phyloP scores from a whole-genome alignment of 2,113 vertebrate genomes.

The Mionectes macconnelli region DNA sequence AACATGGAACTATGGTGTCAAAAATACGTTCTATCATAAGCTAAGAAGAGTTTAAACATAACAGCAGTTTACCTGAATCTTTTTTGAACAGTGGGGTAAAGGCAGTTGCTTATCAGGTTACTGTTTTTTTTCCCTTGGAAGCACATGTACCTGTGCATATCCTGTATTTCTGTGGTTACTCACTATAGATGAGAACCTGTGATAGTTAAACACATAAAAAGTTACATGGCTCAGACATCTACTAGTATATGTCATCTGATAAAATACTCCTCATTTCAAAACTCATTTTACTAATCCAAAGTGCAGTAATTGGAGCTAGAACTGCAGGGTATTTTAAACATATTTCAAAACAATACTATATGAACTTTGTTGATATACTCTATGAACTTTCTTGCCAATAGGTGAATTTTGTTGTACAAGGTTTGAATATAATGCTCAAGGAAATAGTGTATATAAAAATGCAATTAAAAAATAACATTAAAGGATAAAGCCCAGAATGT shows the following conservation, averaged over 20 bases:
- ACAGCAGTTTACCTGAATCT: neutral
- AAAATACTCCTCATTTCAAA: neutral
- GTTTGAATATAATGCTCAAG: neutral
- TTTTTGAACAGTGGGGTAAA: neutral
- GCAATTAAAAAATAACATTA: neutral
- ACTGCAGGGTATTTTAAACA: accelerated
- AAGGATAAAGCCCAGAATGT: neutral
- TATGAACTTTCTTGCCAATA: neutral
- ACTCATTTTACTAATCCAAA: neutral
- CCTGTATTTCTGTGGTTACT: neutral
- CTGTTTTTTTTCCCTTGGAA: neutral
- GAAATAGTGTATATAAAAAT: neutral
- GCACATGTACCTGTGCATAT: neutral
- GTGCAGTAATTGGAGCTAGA: neutral
- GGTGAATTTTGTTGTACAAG: neutral
- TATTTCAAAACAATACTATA: neutral
- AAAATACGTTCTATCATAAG: neutral
- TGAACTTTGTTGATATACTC: neutral
- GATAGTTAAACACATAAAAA: neutral
- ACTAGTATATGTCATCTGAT: neutral
- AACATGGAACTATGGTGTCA: neutral
- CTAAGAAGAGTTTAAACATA: neutral
- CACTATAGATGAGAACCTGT: neutral
- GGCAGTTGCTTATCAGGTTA: neutral
- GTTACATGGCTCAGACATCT: accelerated